A percentile compares a stretch with the other conserved stretches of the same genome.
Conservation (phyloP, 2,888 invertebrate genomes). For the Peribatodes rhomboidaria region DNA sequence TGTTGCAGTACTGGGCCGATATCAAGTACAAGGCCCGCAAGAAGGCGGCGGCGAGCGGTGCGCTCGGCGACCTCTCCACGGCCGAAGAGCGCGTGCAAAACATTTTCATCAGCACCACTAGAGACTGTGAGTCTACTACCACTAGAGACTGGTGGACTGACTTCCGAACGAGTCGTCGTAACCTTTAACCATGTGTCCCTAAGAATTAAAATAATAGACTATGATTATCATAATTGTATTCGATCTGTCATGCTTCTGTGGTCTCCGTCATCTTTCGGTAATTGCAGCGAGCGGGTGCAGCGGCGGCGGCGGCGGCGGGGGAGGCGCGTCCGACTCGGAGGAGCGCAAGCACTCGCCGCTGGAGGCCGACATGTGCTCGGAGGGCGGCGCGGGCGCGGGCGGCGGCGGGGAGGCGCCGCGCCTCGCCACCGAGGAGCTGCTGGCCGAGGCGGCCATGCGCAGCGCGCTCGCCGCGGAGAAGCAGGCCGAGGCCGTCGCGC, state of each 20-base stretch:
- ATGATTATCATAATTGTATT: too few relatives aligned
- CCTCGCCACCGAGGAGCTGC: constrained; percentile 74
- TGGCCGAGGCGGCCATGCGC: constrained; percentile 81
- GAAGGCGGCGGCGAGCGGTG: constrained; percentile 76
- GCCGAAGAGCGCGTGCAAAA: constrained; percentile 75
- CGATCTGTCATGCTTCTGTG: too few relatives aligned
- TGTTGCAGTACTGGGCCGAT: constrained; percentile 78
- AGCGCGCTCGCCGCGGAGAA: constrained; percentile 80
- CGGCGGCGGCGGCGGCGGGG: constrained; percentile 44
- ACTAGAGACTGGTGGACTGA: neutral
- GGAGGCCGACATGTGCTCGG: constrained; percentile 77
- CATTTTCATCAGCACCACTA: constrained; percentile 63
- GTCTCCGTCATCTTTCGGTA: too few relatives aligned
- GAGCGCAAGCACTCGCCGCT: constrained; percentile 68
- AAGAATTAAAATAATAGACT: too few relatives aligned
- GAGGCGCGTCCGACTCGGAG: constrained; percentile 66
- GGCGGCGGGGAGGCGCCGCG: constrained; percentile 41
- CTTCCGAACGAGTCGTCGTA: neutral
- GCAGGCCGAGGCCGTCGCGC: constrained; percentile 74
- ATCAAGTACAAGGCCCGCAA: constrained; percentile 80
- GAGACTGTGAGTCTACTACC: constrained; percentile 58
- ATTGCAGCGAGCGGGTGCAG: constrained; percentile 26
- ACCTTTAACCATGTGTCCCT: neutral
- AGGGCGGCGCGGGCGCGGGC: constrained; percentile 54
- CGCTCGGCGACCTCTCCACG: constrained; percentile 73